Conservation (phyloP, 2,113 vertebrate genomes). For the Caranx ignobilis region DNA sequence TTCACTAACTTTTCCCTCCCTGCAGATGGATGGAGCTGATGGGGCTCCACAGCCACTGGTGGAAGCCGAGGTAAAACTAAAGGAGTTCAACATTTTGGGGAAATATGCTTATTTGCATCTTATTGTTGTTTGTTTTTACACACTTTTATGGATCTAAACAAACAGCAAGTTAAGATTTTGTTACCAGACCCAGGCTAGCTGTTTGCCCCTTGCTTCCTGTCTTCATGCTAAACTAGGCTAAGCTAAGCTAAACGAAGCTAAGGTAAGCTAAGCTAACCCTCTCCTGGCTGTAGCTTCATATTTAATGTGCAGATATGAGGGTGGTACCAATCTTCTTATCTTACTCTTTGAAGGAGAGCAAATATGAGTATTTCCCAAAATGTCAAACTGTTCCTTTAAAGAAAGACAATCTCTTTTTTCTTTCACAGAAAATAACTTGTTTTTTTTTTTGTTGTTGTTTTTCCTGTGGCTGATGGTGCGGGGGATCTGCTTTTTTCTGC, state of each 20-base stretch:
- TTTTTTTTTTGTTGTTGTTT: background rate
- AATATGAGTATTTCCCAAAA: conserved; percentile 3
- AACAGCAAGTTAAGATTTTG: too few relatives aligned
- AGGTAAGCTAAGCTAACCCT: background rate
- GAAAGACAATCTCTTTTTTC: background rate
- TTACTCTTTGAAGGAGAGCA: background rate
- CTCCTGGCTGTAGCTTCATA: background rate
- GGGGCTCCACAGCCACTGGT: conserved; percentile 36
- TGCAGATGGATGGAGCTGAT: conserved; percentile 35
- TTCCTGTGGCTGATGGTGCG: conserved; percentile 8
- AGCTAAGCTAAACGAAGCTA: conserved; percentile 4
- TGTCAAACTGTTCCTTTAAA: background rate
- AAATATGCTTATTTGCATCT: background rate
- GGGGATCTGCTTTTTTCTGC: background rate
- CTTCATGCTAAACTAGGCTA: background rate
- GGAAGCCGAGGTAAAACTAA: conserved; percentile 68
- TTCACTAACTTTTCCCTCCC: conserved; percentile 11
- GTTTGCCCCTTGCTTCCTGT: background rate
- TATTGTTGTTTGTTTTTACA: background rate
- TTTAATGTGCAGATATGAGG: background rate
- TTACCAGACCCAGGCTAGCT: background rate
- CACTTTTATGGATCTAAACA: background rate
- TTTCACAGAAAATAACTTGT: background rate
- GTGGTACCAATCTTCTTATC: background rate
- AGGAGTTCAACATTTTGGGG: conserved; percentile 7